Conservation (phyloP, 2,113 vertebrate genomes). For the Chaenocephalus aceratus region DNA sequence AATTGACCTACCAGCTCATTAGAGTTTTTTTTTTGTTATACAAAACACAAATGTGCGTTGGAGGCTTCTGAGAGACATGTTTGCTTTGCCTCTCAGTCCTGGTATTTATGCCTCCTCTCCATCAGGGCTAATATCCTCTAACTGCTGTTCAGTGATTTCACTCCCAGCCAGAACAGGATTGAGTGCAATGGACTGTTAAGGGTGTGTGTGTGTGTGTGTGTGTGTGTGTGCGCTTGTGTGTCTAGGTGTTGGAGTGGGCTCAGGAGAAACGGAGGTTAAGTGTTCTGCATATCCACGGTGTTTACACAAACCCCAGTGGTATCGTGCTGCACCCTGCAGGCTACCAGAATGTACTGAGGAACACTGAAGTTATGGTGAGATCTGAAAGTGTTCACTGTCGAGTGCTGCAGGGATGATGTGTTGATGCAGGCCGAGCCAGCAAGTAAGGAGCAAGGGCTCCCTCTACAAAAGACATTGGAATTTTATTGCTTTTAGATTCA, state of each 20-base stretch:
- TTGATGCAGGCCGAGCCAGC: too few species aligned
- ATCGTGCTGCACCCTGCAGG: slow-evolving; percentile 96
- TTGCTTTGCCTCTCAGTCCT: slow-evolving; percentile 70
- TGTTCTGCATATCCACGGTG: slow-evolving; percentile 95
- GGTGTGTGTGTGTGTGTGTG: slow-evolving; percentile 6
- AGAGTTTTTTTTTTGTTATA: slow-evolving; percentile 14
- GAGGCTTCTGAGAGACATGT: slow-evolving; percentile 31
- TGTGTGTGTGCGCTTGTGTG: slow-evolving; percentile 36
- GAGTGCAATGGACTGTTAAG: slow-evolving; percentile 73
- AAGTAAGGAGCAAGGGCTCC: too few species aligned
- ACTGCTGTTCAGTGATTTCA: slow-evolving; percentile 62
- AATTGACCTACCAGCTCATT: not conserved
- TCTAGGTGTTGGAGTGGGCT: slow-evolving; percentile 96
- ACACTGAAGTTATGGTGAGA: slow-evolving; percentile 96
- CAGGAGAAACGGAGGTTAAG: slow-evolving; percentile 94
- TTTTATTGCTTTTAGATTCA: too few species aligned
- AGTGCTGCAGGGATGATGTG: too few species aligned
- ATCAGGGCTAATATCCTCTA: slow-evolving; percentile 74
- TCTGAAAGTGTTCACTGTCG: not conserved
- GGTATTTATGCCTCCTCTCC: slow-evolving; percentile 81
- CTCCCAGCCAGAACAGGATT: slow-evolving; percentile 75
- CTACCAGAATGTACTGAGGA: slow-evolving; percentile 95
- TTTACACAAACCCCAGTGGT: slow-evolving; percentile 96
- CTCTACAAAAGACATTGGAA: too few species aligned
- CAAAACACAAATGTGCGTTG: not conserved